Evolutionary conservation across 2,797 vertebrate genomes (phyloP).

Genomic region (Siniperca scherzeri): DNA sequence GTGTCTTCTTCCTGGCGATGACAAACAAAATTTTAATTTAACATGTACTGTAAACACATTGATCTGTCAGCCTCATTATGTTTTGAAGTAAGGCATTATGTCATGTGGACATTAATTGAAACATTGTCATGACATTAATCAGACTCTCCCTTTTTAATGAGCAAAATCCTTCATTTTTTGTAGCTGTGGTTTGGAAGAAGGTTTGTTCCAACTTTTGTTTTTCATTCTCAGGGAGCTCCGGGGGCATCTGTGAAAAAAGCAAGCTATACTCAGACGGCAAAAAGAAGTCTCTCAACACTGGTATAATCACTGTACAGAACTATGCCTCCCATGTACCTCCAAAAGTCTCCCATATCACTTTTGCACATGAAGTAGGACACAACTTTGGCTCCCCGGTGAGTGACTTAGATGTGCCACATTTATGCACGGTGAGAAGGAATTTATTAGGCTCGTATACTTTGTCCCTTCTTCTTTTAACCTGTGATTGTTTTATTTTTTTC

Average conservation of each 20-base stretch:
- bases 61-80: background rate
- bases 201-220: slow-evolving; percentile 31
- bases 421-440: slow-evolving; percentile 9
- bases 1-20: background rate
- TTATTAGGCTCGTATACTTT: slow-evolving; percentile 17
- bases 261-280: slow-evolving; percentile 98
- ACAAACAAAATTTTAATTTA: background rate
- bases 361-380: slow-evolving; percentile 99
- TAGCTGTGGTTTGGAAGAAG: slow-evolving; percentile 15
- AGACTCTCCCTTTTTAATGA: slow-evolving; percentile 3
- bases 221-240: slow-evolving; percentile 92
- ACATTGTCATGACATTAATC: slow-evolving; percentile 7
- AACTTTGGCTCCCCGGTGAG: slow-evolving; percentile 99
- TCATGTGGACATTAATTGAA: slow-evolving; percentile 19
- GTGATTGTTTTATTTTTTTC: background rate
- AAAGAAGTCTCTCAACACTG: slow-evolving; percentile 99
- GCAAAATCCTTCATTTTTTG: slow-evolving; percentile 1
- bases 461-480: slow-evolving; percentile 46
- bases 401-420: slow-evolving; percentile 58
- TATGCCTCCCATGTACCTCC: slow-evolving; percentile 98
- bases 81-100: slow-evolving; percentile 19
- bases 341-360: slow-evolving; percentile 99
- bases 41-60: slow-evolving; percentile 8
- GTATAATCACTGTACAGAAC: slow-evolving; percentile 99
- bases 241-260: slow-evolving; percentile 99